Base-by-base conservation (phyloP, 2,888 invertebrate genomes). In the Idaea dimidiata region DNA sequence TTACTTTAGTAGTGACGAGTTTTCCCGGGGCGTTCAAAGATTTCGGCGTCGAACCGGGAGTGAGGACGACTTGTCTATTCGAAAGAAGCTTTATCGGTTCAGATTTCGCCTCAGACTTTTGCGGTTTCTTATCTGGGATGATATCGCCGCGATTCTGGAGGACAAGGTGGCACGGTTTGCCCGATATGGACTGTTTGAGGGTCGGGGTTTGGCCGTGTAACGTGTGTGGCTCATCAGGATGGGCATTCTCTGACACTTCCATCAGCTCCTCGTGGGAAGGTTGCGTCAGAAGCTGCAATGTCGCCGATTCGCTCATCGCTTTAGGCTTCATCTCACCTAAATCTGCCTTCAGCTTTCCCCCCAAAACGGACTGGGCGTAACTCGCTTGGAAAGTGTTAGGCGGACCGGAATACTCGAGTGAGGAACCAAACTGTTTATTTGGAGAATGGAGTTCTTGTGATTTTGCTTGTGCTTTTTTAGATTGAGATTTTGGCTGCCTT, bases 361-460 rank as follows among this genome's bases (percentile, higher is more conserved):
- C 87, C 69, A 91, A 73, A 66, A 91, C 76, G 17, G 92, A 84
- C 73, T 93, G 91, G 59, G 92, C 90, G 70, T 92, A 93, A 67
- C 84, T 91, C 14, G 92, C 91, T 75, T 93, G 93, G 76, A 92
- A 93, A 16, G 89, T 85, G 63, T 87, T 87, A 5, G 91, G 91
- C 0, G 91, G 82, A 0, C 86, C 89, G 4, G 84, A 72, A 62
- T 88, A 90, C 31, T 91, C 90, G 54, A 85, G 66, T n/a, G 72
- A 72, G 6, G 83, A 72, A 63, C 82, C 84, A 74, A 84, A 86
- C 62, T 82, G 84, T 72, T 87, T 88, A 63, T 72, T 77, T 17
- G 89, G 87, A 5, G 87, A 66, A 5, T 82, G 74, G 33, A 81
- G 60, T 62, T 88, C 89, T 66, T 84, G 82, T 56, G 78, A 75